These are phyloP conservation scores for Talpa occidentalis DNA, from an alignment of 2,113 vertebrate genomes.

Conservation along the genomic window DNA sequence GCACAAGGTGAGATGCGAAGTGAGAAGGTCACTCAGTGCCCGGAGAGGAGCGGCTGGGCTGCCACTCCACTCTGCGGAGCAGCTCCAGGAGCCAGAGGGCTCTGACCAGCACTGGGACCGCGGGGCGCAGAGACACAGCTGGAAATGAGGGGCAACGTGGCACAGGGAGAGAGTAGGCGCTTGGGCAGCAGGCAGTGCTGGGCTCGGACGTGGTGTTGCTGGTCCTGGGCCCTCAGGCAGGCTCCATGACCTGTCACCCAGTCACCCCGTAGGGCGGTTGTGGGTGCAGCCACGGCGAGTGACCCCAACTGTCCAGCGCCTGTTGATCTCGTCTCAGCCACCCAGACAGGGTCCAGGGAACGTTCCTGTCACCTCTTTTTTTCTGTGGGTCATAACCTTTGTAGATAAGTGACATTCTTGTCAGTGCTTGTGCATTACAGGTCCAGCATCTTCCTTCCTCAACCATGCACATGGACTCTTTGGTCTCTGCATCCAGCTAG, in stretches of 20 bases:
- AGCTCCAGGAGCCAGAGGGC: not conserved
- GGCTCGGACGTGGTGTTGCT: not conserved
- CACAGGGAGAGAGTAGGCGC: not conserved
- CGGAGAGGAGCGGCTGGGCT: not conserved
- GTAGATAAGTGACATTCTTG: not conserved
- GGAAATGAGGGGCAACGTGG: not conserved
- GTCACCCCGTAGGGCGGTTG: rapidly evolving
- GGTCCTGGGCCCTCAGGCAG: not conserved
- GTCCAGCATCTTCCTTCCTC: not conserved
- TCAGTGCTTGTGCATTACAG: not conserved
- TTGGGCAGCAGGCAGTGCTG: not conserved
- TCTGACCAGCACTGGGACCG: not conserved
- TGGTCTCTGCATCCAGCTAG: not conserved
- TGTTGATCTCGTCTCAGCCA: not conserved
- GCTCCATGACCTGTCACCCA: not conserved
- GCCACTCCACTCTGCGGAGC: constrained; percentile 35
- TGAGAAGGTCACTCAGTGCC: constrained; percentile 47
- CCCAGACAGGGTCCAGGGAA: not conserved
- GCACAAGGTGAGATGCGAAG: constrained; percentile 71
- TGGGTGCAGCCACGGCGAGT: not conserved
- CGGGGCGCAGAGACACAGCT: not conserved
- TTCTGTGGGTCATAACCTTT: not conserved
- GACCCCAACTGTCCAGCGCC: rapidly evolving
- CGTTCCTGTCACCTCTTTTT: not conserved
- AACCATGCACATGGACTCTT: not conserved